phyloP scores from a whole-genome alignment of 2,797 vertebrate genomes.

The Ispidina lecontei region DNA sequence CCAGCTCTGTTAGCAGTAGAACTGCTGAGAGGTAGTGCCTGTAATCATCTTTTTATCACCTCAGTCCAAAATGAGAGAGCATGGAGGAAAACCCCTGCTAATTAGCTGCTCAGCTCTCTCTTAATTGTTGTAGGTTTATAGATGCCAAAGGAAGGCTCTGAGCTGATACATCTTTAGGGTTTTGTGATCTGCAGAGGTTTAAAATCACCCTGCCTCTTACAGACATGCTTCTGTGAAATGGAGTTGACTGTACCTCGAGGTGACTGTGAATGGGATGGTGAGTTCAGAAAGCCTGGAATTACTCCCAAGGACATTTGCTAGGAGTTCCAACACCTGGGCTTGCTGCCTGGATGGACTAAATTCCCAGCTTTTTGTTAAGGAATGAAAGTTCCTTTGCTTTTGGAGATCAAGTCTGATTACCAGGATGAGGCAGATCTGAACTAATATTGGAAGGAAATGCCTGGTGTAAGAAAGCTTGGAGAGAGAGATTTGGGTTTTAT shows the following conservation, averaged over 20 bases:
- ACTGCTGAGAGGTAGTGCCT: accelerated
- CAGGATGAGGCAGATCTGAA: background rate
- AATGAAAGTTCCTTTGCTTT: background rate
- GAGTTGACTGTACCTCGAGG: background rate
- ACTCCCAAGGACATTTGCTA: background rate
- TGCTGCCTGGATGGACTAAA: background rate
- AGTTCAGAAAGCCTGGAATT: background rate
- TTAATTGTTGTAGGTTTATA: background rate
- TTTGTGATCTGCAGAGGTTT: background rate
- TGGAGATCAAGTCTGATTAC: background rate
- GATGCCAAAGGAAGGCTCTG: background rate
- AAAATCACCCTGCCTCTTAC: background rate
- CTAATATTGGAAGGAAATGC: background rate
- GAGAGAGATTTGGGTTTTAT: background rate
- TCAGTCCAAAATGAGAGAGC: background rate
- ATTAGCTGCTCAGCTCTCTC: background rate
- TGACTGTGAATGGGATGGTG: background rate
- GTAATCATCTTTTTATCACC: too few species aligned
- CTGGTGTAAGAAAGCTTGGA: background rate
- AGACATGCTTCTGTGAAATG: background rate
- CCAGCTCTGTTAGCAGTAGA: accelerated
- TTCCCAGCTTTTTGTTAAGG: background rate
- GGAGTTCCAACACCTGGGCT: background rate
- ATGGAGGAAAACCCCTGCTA: background rate
- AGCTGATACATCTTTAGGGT: background rate